These are phyloP conservation scores for Taenioides sp. DNA, from an alignment of 2,797 vertebrate genomes.

Conservation along the genomic window DNA sequence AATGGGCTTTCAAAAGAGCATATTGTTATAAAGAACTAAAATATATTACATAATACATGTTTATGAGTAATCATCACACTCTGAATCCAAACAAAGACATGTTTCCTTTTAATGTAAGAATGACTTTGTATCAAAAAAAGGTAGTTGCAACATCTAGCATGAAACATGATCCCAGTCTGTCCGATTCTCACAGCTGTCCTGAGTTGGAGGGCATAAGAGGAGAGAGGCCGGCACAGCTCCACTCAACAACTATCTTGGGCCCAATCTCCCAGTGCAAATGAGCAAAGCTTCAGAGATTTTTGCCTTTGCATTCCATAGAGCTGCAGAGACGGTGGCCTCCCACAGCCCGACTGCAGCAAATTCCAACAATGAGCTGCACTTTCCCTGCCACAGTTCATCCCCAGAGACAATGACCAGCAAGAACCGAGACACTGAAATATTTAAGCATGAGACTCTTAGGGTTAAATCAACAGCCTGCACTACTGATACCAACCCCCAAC, in stretches of 20 bases:
- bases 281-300: conserved; percentile 80
- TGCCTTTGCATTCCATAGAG: conserved; percentile 81
- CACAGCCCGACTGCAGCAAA: conserved; percentile 81
- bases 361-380: conserved; percentile 75
- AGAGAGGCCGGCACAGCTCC: conserved; percentile 40
- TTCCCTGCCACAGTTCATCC: conserved; percentile 36
- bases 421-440: conserved; percentile 1
- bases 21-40: not conserved
- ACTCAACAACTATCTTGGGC: conserved; percentile 67
- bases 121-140: not conserved
- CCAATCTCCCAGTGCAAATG: conserved; percentile 69
- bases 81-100: not conserved
- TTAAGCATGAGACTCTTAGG: not conserved
- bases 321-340: conserved; percentile 71
- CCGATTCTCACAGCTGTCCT: conserved; percentile 38
- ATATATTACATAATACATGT: not conserved
- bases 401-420: conserved; percentile 10
- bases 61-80: not conserved
- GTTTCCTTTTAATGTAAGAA: not conserved
- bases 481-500: conserved; percentile 19
- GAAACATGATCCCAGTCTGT: conserved; percentile 26
- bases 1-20: not conserved
- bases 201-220: conserved; percentile 44
- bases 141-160: not conserved
- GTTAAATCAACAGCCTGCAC: conserved; percentile 7